phyloP scores from a whole-genome alignment of 2,113 vertebrate genomes.

The Eublepharis macularius region DNA sequence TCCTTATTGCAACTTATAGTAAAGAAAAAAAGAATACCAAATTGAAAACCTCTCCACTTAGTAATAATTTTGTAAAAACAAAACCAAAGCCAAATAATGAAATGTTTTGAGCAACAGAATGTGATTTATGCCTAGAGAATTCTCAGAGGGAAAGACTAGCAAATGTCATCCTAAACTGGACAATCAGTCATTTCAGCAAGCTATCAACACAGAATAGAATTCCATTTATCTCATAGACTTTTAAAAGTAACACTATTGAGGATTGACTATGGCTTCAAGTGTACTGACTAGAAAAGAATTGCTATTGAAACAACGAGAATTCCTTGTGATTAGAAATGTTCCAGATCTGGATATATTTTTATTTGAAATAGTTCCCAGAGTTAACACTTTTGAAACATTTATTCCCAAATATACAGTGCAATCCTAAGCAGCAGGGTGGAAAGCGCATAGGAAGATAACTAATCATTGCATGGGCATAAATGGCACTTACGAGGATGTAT shows the following conservation, averaged over 20 bases:
- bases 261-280: background rate
- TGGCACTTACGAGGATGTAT: too few relatives aligned
- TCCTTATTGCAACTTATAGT: background rate
- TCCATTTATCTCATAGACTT: background rate
- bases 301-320: background rate
- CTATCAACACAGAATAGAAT: background rate
- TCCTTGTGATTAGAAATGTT: background rate
- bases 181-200: background rate
- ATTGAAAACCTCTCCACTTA: background rate
- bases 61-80: background rate
- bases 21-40: background rate
- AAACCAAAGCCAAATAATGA: background rate
- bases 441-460: too few relatives aligned
- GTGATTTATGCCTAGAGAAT: background rate
- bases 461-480: too few relatives aligned
- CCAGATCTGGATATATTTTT: background rate
- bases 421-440: too few relatives aligned
- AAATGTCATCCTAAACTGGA: background rate
- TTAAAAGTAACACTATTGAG: background rate
- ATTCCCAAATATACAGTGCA: background rate
- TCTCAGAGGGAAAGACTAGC: background rate
- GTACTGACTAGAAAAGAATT: background rate
- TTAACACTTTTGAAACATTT: conserved; percentile 10
- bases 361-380: background rate
- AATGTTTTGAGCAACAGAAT: background rate